Evolutionary conservation across 2,797 vertebrate species (phyloP).

Genomic region (Sebastes reedi): DNA sequence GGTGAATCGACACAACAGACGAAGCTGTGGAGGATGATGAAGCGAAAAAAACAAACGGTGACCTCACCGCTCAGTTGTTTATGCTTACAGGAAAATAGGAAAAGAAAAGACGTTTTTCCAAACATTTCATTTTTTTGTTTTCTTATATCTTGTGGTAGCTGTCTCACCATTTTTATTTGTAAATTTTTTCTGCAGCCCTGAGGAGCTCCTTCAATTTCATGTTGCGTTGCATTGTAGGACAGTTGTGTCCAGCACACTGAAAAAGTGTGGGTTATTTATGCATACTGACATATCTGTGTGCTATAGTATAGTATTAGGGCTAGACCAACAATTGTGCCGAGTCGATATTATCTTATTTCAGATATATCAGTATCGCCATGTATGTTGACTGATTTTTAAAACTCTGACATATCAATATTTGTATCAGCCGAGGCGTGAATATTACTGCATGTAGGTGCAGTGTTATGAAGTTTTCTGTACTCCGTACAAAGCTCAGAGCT

Average conservation of each 20-base stretch:
- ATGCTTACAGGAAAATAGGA: not conserved
- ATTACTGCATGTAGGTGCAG: too few relatives aligned
- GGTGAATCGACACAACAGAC: constrained; percentile 26
- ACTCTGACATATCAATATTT: not conserved
- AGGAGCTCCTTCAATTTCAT: not conserved
- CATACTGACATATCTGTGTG: not conserved
- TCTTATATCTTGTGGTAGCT: not conserved
- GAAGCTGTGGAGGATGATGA: constrained; percentile 1
- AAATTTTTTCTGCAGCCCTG: fast-evolving
- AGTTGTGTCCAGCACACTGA: not conserved
- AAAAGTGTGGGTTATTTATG: not conserved
- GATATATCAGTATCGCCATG: not conserved
- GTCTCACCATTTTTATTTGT: too few relatives aligned
- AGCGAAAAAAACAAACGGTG: not conserved
- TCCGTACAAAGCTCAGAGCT: too few relatives aligned
- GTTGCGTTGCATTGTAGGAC: not conserved
- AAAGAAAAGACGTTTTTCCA: not conserved
- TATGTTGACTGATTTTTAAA: too few relatives aligned
- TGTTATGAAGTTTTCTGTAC: too few relatives aligned
- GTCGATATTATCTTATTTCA: too few relatives aligned
- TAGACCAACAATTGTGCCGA: too few relatives aligned
- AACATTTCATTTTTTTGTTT: not conserved
- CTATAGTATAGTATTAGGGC: too few relatives aligned
- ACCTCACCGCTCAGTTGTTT: not conserved
- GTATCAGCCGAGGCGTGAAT: too few relatives aligned